phyloP scores from a whole-genome alignment of 2,888 invertebrate species.

The Troides oblongomaculatus region DNA sequence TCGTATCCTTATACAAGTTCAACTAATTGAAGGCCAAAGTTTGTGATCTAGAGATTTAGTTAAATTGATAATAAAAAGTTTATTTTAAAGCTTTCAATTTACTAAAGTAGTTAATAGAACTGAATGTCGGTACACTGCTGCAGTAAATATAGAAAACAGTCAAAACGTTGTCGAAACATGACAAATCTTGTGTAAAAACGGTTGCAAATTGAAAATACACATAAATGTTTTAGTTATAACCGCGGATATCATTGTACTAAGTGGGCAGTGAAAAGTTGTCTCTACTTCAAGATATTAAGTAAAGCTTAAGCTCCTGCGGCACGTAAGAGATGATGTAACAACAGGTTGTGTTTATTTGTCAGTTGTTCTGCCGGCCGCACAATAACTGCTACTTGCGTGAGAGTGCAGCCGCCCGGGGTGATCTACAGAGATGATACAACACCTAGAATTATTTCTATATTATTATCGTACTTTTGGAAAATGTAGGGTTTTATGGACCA shows the following conservation, averaged over 20 bases:
- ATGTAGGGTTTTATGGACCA: no score
- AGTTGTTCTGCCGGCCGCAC: conserved; percentile 58
- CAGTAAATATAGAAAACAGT: neutral
- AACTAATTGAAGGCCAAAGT: no score
- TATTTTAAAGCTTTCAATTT: no score
- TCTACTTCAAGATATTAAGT: conserved; percentile 28
- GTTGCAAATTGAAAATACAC: conserved; percentile 2
- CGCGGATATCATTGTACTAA: conserved; percentile 19
- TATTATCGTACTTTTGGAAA: no score
- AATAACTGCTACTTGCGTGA: conserved; percentile 66
- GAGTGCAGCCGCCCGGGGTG: conserved; percentile 51
- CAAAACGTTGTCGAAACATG: no score
- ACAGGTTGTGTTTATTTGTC: conserved; percentile 71
- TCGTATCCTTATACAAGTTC: no score
- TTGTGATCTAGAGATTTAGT: no score
- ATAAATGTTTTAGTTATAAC: conserved; percentile 24
- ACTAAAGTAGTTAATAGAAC: no score
- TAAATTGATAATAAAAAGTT: no score
- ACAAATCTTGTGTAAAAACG: neutral
- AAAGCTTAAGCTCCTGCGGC: conserved; percentile 43
- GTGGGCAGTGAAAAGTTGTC: conserved; percentile 26
- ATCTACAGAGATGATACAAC: conserved; percentile 47
- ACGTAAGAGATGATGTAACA: conserved; percentile 66
- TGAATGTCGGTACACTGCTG: neutral
- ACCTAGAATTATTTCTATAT: neutral